phyloP scores from a whole-genome alignment of 1,140 invertebrate species.

The Megathymus violae region DNA sequence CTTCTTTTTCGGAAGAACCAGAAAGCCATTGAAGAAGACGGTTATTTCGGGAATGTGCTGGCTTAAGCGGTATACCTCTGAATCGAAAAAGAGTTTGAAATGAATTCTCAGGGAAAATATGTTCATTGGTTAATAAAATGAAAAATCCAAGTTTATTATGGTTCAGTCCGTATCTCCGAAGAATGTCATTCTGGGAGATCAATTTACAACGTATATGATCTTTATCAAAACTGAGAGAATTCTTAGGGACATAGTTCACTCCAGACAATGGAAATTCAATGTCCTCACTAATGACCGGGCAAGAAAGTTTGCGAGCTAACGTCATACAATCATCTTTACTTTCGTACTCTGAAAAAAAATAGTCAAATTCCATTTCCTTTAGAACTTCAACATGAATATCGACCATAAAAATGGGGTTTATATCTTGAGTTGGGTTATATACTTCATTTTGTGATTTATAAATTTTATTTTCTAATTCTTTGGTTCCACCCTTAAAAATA shows the following conservation, averaged over 20 bases:
- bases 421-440: too few relatives aligned
- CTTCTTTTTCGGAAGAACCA: background rate
- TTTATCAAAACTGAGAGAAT: constrained; percentile 20
- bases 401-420: constrained; percentile 40
- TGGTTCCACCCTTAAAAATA: constrained; percentile 54
- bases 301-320: constrained; percentile 46
- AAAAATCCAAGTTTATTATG: constrained; percentile 48
- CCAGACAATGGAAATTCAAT: constrained; percentile 46
- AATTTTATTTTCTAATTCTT: constrained; percentile 32
- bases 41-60: background rate
- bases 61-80: background rate
- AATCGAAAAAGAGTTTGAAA: constrained; percentile 36
- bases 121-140: constrained; percentile 39
- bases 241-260: constrained; percentile 43
- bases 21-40: background rate
- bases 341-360: constrained; percentile 41
- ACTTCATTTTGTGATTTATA: too few relatives aligned
- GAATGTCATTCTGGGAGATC: constrained; percentile 39
- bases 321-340: constrained; percentile 47
- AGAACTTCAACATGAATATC: constrained; percentile 48
- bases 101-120: constrained; percentile 40
- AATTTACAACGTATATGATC: constrained; percentile 38
- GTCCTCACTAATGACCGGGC: constrained; percentile 51
- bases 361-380: constrained; percentile 52
- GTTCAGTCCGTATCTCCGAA: constrained; percentile 40